These are phyloP conservation scores for Antennarius striatus DNA, from an alignment of 2,113 vertebrate species.

Conservation along the genomic window DNA sequence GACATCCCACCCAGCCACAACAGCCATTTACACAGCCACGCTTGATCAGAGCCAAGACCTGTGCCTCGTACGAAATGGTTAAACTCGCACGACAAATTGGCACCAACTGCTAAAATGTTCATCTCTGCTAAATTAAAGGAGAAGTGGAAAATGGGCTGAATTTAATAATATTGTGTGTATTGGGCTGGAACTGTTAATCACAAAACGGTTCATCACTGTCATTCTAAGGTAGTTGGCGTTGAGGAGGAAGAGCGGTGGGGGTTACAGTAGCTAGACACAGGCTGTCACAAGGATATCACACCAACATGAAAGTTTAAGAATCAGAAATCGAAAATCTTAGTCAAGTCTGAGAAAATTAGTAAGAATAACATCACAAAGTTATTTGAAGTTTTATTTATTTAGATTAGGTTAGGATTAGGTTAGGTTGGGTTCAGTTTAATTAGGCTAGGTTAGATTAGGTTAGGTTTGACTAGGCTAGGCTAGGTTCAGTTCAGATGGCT, in stretches of 20 bases:
- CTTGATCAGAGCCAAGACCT: constrained; percentile 52
- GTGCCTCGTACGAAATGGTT: constrained; percentile 27
- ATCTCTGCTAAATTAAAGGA: constrained; percentile 50
- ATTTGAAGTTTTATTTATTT: too few species aligned
- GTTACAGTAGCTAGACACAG: neutral
- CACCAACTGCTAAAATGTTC: constrained; percentile 46
- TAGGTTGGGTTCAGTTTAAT: too few species aligned
- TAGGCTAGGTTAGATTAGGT: too few species aligned
- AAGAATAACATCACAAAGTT: too few species aligned
- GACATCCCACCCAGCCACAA: constrained; percentile 73
- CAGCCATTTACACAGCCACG: constrained; percentile 64
- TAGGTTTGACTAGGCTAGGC: too few species aligned
- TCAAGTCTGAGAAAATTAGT: too few species aligned
- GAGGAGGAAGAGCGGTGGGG: constrained; percentile 20
- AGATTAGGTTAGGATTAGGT: too few species aligned
- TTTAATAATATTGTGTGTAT: constrained; percentile 53
- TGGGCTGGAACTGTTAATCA: constrained; percentile 55
- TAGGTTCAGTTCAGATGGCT: too few species aligned
- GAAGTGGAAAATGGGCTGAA: constrained; percentile 21
- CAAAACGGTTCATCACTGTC: constrained; percentile 48
- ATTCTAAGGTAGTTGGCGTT: constrained; percentile 24
- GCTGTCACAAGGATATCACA: too few species aligned
- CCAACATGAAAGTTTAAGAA: too few species aligned
- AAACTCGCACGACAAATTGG: constrained; percentile 38
- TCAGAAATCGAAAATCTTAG: too few species aligned